phyloP scores from a whole-genome alignment of 2,888 invertebrate species.

The Calameuta pallipes region DNA sequence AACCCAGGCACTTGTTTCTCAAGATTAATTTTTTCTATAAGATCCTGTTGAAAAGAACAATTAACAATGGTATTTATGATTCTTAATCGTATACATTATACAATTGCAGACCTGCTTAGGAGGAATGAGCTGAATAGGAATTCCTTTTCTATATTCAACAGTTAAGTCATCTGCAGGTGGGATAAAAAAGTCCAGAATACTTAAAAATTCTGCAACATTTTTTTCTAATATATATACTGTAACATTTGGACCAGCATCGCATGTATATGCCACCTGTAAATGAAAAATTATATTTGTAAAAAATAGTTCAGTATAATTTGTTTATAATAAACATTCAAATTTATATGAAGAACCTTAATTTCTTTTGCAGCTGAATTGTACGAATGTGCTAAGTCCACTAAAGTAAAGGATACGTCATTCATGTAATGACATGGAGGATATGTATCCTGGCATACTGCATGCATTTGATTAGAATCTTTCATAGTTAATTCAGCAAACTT shows the following conservation, averaged over 20 bases:
- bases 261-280: slow-evolving; percentile 89
- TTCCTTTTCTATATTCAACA: slow-evolving; percentile 71
- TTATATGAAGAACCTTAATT: slow-evolving; percentile 68
- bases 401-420: slow-evolving; percentile 86
- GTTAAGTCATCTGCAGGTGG: slow-evolving; percentile 69
- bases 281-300: slow-evolving; percentile 14
- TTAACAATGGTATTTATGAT: slow-evolving; percentile 18
- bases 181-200: slow-evolving; percentile 78
- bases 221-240: slow-evolving; percentile 86
- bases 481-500: slow-evolving; percentile 94
- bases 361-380: slow-evolving; percentile 80
- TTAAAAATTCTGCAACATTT: slow-evolving; percentile 77
- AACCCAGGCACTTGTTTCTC: slow-evolving; percentile 68
- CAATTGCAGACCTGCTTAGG: slow-evolving; percentile 55
- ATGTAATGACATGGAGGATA: slow-evolving; percentile 94
- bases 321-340: neutral
- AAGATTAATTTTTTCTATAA: slow-evolving; percentile 58
- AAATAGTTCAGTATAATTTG: neutral
- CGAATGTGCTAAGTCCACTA: slow-evolving; percentile 83
- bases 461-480: slow-evolving; percentile 97
- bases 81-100: slow-evolving; percentile 22
- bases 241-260: slow-evolving; percentile 98
- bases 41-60: slow-evolving; percentile 34
- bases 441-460: slow-evolving; percentile 92
- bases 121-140: slow-evolving; percentile 60